A percentile compares a stretch with the other conserved stretches of the same genome.
These are phyloP conservation scores for Amblyopsis hoosieri DNA, from an alignment of 2,797 vertebrate species.

Conservation along the genomic window DNA sequence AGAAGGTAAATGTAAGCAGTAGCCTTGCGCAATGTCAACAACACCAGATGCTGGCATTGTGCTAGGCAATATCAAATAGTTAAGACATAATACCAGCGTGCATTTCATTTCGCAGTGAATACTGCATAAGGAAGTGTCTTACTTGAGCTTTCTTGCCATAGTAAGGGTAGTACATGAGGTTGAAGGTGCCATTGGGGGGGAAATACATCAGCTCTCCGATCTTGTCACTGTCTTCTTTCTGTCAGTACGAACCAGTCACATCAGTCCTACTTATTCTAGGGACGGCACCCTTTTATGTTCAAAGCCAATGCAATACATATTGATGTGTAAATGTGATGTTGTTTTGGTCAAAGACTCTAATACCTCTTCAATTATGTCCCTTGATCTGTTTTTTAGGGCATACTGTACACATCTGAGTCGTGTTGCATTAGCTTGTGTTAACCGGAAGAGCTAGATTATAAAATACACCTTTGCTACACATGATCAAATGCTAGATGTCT, in stretches of 20 bases:
- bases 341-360: background rate
- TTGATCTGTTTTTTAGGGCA: background rate
- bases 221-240: conserved; percentile 77
- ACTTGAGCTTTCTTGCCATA: conserved; percentile 96
- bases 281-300: too few relatives aligned
- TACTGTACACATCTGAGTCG: background rate
- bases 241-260: conserved; percentile 1
- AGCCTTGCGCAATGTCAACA: too few relatives aligned
- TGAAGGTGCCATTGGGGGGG: conserved; percentile 86
- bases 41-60: too few relatives aligned
- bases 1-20: too few relatives aligned
- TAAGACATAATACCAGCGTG: too few relatives aligned
- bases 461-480: conserved; percentile 11
- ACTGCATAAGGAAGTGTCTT: conserved; percentile 17
- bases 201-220: conserved; percentile 80
- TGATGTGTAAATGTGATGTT: background rate
- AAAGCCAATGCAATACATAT: conserved; percentile 9
- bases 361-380: too few relatives aligned
- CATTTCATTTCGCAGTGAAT: too few relatives aligned
- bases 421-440: background rate
- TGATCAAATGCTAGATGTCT: background rate
- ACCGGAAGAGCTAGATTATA: background rate
- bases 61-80: too few relatives aligned
- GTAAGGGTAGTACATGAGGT: conserved; percentile 95
- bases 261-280: too few relatives aligned